These are phyloP conservation scores for Archivesica marissinica DNA, from an alignment of 1,140 invertebrate genomes.

Conservation along the genomic window DNA sequence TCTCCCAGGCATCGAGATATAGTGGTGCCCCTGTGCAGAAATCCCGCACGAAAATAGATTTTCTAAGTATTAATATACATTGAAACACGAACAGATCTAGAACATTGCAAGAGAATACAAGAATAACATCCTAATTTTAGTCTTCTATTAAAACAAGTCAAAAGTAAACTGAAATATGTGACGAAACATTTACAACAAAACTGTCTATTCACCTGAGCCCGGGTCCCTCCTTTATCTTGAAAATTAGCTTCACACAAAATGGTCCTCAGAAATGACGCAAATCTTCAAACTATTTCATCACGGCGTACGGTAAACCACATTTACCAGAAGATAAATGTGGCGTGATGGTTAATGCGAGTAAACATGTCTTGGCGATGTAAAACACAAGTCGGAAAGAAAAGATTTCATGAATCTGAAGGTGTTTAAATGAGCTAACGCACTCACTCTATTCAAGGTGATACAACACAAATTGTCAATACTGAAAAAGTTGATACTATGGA, in stretches of 20 bases:
- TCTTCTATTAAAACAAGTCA: not conserved
- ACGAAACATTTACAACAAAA: constrained; percentile 42
- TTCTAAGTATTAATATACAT: too few relatives aligned
- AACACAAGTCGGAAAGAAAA: too few relatives aligned
- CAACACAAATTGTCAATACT: too few relatives aligned
- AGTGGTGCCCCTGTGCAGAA: too few relatives aligned
- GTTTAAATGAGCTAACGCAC: too few relatives aligned
- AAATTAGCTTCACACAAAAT: not conserved
- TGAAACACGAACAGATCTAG: not conserved
- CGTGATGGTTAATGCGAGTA: not conserved
- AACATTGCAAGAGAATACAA: not conserved
- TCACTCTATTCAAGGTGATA: too few relatives aligned
- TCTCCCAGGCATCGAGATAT: too few relatives aligned
- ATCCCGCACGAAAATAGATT: too few relatives aligned
- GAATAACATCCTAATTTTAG: constrained; percentile 6
- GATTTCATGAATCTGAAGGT: too few relatives aligned
- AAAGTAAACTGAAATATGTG: constrained; percentile 24
- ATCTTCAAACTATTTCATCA: constrained; percentile 12
- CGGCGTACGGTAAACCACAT: not conserved
- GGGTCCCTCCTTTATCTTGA: constrained; percentile 9
- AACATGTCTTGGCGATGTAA: too few relatives aligned
- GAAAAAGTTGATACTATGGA: too few relatives aligned
- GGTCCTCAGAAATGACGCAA: constrained; percentile 8
- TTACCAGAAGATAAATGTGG: not conserved
- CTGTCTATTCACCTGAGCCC: constrained; percentile 31